Conservation (phyloP, 1,140 invertebrate genomes). For the Drosophila murphyi region DNA sequence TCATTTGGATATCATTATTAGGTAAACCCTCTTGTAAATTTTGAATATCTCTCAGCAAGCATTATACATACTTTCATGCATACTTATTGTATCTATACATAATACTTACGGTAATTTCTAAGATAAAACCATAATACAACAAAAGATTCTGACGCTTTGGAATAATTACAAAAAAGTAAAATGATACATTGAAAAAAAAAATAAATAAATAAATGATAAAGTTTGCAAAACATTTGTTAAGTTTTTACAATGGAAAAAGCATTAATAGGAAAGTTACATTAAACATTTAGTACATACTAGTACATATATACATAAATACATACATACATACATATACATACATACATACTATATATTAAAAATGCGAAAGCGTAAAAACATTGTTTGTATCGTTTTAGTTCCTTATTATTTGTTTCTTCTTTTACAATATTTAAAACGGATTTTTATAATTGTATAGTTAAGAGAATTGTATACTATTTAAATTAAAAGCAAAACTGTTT, state of each 20-base stretch:
- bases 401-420: constrained; percentile 37
- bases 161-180: constrained; percentile 34
- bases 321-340: constrained; percentile 27
- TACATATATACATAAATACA: constrained; percentile 19
- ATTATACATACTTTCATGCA: constrained; percentile 47
- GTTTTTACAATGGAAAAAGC: constrained; percentile 78
- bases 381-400: constrained; percentile 62
- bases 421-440: constrained; percentile 56
- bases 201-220: constrained; percentile 49
- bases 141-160: constrained; percentile 54
- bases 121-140: constrained; percentile 25
- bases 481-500: constrained; percentile 71
- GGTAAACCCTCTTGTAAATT: constrained; percentile 56
- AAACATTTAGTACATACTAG: constrained; percentile 48
- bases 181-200: constrained; percentile 20
- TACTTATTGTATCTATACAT: constrained; percentile 48
- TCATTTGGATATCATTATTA: constrained; percentile 48
- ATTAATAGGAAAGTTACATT: constrained; percentile 70
- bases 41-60: constrained; percentile 52
- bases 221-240: constrained; percentile 79
- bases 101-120: constrained; percentile 47
- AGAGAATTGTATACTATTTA: constrained; percentile 81
- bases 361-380: constrained; percentile 6
- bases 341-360: constrained; percentile 43
- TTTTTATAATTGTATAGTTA: constrained; percentile 79